Evolutionary conservation across 2,888 invertebrate species (phyloP).

Genomic region (Mythimna pallens): DNA sequence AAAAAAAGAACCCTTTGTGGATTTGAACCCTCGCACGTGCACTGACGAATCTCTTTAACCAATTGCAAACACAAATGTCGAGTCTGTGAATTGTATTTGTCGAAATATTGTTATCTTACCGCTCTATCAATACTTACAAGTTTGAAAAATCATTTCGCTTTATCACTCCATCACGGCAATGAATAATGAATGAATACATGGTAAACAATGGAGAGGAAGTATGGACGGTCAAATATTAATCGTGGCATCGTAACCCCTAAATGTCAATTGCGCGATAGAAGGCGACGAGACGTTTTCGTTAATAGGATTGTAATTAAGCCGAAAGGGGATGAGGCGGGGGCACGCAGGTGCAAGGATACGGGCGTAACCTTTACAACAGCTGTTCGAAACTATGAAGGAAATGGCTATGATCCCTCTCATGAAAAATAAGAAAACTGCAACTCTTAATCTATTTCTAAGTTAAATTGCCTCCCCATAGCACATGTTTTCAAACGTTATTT

Average conservation of each 20-base stretch:
- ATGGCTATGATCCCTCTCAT: slow-evolving; percentile 75
- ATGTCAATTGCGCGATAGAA: slow-evolving; percentile 75
- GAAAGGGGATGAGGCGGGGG: slow-evolving; percentile 73
- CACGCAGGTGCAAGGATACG: slow-evolving; percentile 86
- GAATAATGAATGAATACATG: slow-evolving; percentile 71
- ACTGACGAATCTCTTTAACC: slow-evolving; percentile 79
- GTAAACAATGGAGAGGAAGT: slow-evolving; percentile 69
- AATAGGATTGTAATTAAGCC: slow-evolving; percentile 86
- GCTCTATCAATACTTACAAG: slow-evolving; percentile 64
- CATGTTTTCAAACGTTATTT: slow-evolving; percentile 67
- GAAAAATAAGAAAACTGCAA: slow-evolving; percentile 74
- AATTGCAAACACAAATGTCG: slow-evolving; percentile 76
- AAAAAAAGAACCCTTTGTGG: slow-evolving; percentile 84
- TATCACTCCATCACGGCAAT: slow-evolving; percentile 68
- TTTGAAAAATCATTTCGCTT: slow-evolving; percentile 66
- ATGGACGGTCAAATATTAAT: slow-evolving; percentile 73
- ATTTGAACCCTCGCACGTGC: slow-evolving; percentile 86
- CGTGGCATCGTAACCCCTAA: slow-evolving; percentile 66
- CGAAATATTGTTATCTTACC: slow-evolving; percentile 77
- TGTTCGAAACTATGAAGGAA: slow-evolving; percentile 83
- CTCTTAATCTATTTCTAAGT: slow-evolving; percentile 82
- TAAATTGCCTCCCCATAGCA: slow-evolving; percentile 66
- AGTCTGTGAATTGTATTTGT: slow-evolving; percentile 76
- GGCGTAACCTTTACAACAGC: slow-evolving; percentile 88
- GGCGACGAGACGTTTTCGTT: slow-evolving; percentile 79